These are phyloP conservation scores for Ophion costatus DNA, from an alignment of 2,888 invertebrate genomes.

Conservation along the genomic window DNA sequence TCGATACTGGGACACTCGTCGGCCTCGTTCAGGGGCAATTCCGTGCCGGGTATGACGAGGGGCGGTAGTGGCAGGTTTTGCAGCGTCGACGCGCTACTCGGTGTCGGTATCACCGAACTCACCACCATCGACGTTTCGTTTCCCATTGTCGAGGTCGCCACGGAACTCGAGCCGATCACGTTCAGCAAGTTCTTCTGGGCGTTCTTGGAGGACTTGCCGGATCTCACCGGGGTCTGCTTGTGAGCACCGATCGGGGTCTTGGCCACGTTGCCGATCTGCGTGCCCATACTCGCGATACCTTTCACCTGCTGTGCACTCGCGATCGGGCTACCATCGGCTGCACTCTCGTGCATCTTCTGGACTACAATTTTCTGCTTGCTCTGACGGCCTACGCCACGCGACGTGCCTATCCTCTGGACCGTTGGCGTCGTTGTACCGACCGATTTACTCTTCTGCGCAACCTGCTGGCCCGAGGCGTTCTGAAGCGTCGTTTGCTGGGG, in stretches of 20 bases:
- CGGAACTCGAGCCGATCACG: conserved; percentile 66
- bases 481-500: conserved; percentile 52
- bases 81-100: conserved; percentile 1
- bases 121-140: conserved; percentile 29
- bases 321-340: neutral
- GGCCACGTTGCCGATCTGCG: conserved; percentile 60
- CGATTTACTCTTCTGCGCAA: conserved; percentile 72
- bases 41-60: conserved; percentile 69
- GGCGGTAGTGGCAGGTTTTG: conserved; percentile 61
- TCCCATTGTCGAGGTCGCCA: conserved; percentile 25
- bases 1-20: conserved; percentile 29
- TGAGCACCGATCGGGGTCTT: conserved; percentile 48
- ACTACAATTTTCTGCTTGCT: conserved; percentile 75
- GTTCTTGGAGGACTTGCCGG: conserved; percentile 58
- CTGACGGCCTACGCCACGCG: conserved; percentile 70
- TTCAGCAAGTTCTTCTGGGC: conserved; percentile 73
- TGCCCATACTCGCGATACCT: conserved; percentile 32
- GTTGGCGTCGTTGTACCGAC: conserved; percentile 47
- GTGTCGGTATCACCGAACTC: neutral
- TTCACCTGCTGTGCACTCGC: conserved; percentile 53
- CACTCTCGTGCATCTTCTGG: conserved; percentile 54
- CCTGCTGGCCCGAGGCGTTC: conserved; percentile 50
- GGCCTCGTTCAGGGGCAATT: conserved; percentile 57
- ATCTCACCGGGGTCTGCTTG: conserved; percentile 52
- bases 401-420: conserved; percentile 72